phyloP scores from a whole-genome alignment of 2,797 vertebrate species.

The Passerculus sandwichensis region DNA sequence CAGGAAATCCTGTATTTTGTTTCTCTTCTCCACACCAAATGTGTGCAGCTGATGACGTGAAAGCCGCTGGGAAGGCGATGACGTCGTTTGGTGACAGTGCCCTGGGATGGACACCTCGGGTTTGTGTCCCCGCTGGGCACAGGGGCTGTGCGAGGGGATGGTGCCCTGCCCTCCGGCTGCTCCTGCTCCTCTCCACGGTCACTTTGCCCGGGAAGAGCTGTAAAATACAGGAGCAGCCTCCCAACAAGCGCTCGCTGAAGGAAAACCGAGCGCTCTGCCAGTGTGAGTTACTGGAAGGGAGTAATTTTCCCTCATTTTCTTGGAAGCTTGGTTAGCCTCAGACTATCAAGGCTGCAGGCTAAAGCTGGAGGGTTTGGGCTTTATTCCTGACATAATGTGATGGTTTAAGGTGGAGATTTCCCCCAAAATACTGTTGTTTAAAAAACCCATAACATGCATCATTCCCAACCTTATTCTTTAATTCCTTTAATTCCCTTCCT shows the following conservation, averaged over 20 bases:
- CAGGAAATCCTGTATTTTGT: conserved; percentile 63
- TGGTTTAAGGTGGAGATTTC: conserved; percentile 11
- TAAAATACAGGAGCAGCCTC: background rate
- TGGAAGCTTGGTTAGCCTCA: conserved; percentile 35
- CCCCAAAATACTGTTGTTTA: background rate
- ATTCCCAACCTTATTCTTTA: background rate
- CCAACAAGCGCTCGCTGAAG: background rate
- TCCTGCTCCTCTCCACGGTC: background rate
- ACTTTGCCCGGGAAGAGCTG: background rate
- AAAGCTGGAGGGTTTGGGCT: background rate
- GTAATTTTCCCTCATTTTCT: conserved; percentile 41
- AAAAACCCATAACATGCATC: accelerated
- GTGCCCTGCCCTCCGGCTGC: background rate
- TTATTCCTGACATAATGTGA: background rate
- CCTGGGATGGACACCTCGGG: accelerated
- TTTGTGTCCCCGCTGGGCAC: background rate
- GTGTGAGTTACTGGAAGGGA: background rate
- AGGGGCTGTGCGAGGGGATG: background rate
- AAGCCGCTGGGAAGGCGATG: conserved; percentile 3
- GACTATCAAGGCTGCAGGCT: background rate
- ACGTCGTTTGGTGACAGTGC: background rate
- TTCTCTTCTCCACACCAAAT: background rate
- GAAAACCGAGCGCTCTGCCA: background rate
- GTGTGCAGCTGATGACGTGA: background rate
- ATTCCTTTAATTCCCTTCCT: background rate